A percentile compares a stretch with the other conserved stretches of the same genome.
Evolutionary conservation across 2,888 invertebrate genomes (phyloP).

Genomic region (Melanostoma scalare): DNA sequence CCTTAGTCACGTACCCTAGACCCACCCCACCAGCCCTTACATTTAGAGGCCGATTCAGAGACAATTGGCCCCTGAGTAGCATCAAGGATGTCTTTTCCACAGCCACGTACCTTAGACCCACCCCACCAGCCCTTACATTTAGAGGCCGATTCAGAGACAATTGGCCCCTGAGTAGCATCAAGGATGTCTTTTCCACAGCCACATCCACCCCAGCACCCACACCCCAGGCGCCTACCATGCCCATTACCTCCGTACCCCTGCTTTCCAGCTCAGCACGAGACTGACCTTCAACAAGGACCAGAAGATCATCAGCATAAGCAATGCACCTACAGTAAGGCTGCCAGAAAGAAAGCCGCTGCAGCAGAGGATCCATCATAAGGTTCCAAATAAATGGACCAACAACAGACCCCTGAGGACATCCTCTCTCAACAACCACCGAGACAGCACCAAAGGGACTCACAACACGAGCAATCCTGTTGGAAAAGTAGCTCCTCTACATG

Average conservation of each 20-base stretch:
- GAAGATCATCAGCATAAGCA: slow-evolving; percentile 53
- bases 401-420: slow-evolving; percentile 65
- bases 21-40: slow-evolving; percentile 9
- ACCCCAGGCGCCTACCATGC: too few species aligned
- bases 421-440: slow-evolving; percentile 13
- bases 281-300: too few species aligned
- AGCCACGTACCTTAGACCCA: slow-evolving; percentile 34
- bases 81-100: slow-evolving; percentile 50
- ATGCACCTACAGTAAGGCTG: slow-evolving; percentile 20
- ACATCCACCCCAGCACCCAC: too few species aligned
- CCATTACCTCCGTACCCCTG: too few species aligned
- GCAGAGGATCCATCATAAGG: slow-evolving; percentile 54
- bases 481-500: slow-evolving; percentile 13
- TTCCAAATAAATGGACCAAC: slow-evolving; percentile 70
- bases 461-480: slow-evolving; percentile 15
- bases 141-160: not conserved
- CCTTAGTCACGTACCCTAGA: slow-evolving; percentile 17
- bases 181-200: slow-evolving; percentile 22
- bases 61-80: slow-evolving; percentile 55
- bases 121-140: slow-evolving; percentile 39
- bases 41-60: not conserved
- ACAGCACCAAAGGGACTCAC: not conserved
- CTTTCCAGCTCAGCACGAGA: too few species aligned
- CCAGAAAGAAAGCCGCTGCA: not conserved
- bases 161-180: slow-evolving; percentile 17